phyloP scores from a whole-genome alignment of 2,888 invertebrate genomes.

The Dolomedes plantarius region DNA sequence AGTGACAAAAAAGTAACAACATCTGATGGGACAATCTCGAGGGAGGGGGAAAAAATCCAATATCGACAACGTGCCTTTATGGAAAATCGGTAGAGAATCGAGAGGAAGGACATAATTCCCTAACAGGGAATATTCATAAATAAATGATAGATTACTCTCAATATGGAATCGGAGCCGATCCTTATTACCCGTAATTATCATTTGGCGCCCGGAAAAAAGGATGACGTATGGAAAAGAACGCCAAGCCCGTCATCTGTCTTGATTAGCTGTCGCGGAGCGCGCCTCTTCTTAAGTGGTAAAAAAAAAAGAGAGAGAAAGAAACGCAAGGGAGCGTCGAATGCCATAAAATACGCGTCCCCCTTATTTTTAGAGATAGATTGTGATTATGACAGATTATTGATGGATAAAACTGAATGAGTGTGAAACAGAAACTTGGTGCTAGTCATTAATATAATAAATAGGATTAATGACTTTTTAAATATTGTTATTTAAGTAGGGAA shows the following conservation, averaged over 20 bases:
- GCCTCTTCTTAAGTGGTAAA: conserved; percentile 24
- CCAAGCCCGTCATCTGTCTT: conserved; percentile 67
- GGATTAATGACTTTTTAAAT: conserved; percentile 6
- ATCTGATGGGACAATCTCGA: too few species aligned
- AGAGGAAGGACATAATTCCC: neutral
- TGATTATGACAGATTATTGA: conserved; percentile 13
- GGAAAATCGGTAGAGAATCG: neutral
- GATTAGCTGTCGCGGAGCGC: conserved; percentile 61
- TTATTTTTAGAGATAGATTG: conserved; percentile 3
- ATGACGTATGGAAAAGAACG: conserved; percentile 59
- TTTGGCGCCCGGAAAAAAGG: conserved; percentile 41
- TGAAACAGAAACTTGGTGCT: conserved; percentile 1
- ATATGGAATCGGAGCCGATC: conserved; percentile 64
- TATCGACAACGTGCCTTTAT: too few species aligned
- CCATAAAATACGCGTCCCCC: neutral
- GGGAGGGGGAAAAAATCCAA: neutral
- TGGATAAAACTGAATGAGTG: conserved; percentile 3
- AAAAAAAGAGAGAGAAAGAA: neutral
- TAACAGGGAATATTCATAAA: conserved; percentile 45
- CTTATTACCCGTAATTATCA: conserved; percentile 70
- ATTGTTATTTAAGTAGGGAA: neutral
- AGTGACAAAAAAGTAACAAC: too few species aligned
- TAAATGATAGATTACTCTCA: conserved; percentile 62
- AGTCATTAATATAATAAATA: neutral
- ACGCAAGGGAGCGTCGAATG: neutral